A percentile compares a stretch with the other conserved stretches of the same genome.
Evolutionary conservation across 2,888 invertebrate species (phyloP).

Genomic region (Coelopa pilipes): DNA sequence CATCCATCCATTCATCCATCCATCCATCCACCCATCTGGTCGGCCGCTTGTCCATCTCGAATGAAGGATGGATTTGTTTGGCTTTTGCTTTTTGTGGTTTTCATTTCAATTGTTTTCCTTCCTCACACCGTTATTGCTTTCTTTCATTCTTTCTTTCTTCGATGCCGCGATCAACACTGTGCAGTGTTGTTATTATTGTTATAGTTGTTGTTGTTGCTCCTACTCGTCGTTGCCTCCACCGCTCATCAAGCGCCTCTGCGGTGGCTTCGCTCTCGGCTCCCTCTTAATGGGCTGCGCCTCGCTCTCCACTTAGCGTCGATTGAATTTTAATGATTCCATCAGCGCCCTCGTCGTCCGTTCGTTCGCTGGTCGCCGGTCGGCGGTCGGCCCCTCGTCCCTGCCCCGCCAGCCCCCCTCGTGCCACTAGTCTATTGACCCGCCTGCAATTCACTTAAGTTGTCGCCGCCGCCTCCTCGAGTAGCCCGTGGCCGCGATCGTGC

Average conservation of each 20-base stretch:
- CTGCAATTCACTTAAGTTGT: constrained; percentile 17
- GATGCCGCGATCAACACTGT: background rate
- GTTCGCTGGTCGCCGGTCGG: background rate
- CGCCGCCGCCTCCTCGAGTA: background rate
- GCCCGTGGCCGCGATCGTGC: background rate
- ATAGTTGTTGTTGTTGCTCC: background rate
- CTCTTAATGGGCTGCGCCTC: constrained; percentile 1
- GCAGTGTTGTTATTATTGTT: background rate
- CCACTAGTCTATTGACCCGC: constrained; percentile 14
- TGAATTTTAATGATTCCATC: constrained; percentile 31
- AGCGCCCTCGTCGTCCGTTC: background rate
- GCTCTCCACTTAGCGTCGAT: constrained; percentile 10
- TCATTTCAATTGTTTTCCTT: background rate
- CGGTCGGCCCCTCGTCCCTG: background rate
- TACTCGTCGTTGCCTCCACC: background rate
- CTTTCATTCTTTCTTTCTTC: background rate
- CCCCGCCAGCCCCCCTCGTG: background rate
- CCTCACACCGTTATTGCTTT: background rate
- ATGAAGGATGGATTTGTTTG: background rate
- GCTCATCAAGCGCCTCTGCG: constrained; percentile 1
- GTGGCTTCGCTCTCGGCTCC: background rate
- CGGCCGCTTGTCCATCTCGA: background rate
- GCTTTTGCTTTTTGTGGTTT: background rate
- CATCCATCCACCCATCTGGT: background rate
- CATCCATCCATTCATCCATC: background rate